These are phyloP conservation scores for Geophilus truncorum DNA, from an alignment of 2,888 invertebrate species.

Conservation along the genomic window DNA sequence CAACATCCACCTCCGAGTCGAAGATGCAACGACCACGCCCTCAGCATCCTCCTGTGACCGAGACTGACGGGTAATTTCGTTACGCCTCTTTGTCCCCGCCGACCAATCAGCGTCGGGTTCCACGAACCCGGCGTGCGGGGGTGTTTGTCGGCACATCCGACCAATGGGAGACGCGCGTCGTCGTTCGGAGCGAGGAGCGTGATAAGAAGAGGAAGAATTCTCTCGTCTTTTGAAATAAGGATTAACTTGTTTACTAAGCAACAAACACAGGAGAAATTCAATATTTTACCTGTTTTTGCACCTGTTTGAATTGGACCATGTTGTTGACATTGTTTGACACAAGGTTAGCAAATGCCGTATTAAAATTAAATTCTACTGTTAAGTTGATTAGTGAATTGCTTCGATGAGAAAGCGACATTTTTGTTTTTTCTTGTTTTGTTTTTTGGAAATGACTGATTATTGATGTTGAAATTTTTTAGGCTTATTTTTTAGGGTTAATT, in stretches of 20 bases:
- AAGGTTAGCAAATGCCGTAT: background rate
- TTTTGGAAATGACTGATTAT: too few relatives aligned
- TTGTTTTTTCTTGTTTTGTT: too few relatives aligned
- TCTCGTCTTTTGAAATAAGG: slow-evolving; percentile 12
- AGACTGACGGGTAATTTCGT: slow-evolving; percentile 5
- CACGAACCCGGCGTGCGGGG: background rate
- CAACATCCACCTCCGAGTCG: slow-evolving; percentile 4
- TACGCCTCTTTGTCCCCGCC: background rate
- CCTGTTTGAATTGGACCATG: background rate
- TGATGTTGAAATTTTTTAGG: too few relatives aligned
- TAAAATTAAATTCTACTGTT: background rate
- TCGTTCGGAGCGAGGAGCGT: background rate
- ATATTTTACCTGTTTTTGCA: slow-evolving; percentile 18
- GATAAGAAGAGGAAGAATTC: slow-evolving; percentile 17
- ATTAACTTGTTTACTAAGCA: slow-evolving; percentile 17
- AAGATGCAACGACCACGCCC: slow-evolving; percentile 6
- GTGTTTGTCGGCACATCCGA: background rate
- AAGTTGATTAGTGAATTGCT: too few relatives aligned
- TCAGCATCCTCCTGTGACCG: background rate
- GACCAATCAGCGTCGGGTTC: background rate
- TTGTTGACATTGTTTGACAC: background rate
- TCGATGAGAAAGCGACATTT: too few relatives aligned
- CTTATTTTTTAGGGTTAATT: too few relatives aligned
- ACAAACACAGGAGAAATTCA: background rate
- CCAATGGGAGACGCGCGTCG: background rate